phyloP scores from a whole-genome alignment of 2,888 invertebrate genomes.

The Parasteatoda lunata region DNA sequence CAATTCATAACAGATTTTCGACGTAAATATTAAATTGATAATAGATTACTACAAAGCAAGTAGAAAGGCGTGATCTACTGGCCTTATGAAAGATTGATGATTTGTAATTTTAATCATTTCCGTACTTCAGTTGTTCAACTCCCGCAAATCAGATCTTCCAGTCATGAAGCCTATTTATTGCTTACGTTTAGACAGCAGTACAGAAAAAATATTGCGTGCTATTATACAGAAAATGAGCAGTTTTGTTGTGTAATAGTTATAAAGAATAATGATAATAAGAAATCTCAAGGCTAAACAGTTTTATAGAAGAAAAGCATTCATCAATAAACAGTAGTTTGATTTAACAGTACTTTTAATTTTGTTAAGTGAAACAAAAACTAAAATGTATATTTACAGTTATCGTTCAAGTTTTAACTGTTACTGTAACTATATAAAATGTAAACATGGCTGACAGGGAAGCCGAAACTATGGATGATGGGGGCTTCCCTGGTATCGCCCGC shows the following conservation, averaged over 20 bases:
- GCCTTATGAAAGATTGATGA: background rate
- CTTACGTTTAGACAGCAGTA: constrained; percentile 43
- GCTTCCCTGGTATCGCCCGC: no score
- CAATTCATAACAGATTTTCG: background rate
- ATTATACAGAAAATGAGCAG: background rate
- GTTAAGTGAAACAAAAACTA: background rate
- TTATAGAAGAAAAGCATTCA: background rate
- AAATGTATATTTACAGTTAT: background rate
- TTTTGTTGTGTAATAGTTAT: constrained; percentile 22
- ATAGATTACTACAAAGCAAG: background rate
- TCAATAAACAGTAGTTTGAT: background rate
- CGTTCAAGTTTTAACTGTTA: constrained; percentile 24
- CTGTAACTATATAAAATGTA: constrained; percentile 34
- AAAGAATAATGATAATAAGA: background rate
- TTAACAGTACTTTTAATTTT: background rate
- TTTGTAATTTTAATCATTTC: constrained; percentile 39
- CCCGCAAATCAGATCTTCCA: constrained; percentile 53
- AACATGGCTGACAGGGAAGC: constrained; percentile 21
- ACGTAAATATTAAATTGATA: background rate
- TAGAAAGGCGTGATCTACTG: background rate
- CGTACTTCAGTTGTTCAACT: constrained; percentile 33
- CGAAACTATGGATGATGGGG: constrained; percentile 34
- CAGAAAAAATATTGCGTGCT: background rate
- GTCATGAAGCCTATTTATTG: constrained; percentile 45
- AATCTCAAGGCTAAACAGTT: background rate